phyloP scores from a whole-genome alignment of 2,113 vertebrate genomes.

The Neodontobutis hainanensis region DNA sequence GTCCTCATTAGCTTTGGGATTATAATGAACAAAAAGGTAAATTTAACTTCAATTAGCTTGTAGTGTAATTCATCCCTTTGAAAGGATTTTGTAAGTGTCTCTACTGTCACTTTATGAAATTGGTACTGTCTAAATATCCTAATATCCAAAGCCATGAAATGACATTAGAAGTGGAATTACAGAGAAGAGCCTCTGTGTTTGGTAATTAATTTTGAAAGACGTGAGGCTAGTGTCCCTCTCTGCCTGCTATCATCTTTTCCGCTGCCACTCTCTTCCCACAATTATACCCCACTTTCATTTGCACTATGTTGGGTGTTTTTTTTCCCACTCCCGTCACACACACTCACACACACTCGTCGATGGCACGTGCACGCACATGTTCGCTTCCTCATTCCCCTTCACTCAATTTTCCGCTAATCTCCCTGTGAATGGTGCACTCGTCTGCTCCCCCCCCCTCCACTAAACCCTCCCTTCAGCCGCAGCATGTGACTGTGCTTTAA shows the following conservation, averaged over 20 bases:
- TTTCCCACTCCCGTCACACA: constrained; percentile 11
- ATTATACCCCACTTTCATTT: constrained; percentile 54
- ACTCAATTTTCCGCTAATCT: constrained; percentile 64
- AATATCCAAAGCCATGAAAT: constrained; percentile 67
- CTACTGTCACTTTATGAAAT: constrained; percentile 58
- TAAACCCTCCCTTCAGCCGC: constrained; percentile 65
- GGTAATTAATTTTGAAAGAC: constrained; percentile 76
- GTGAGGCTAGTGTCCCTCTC: constrained; percentile 48
- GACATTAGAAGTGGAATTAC: constrained; percentile 71
- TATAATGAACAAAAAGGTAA: constrained; percentile 76
- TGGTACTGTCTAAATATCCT: constrained; percentile 54
- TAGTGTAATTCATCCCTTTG: constrained; percentile 59
- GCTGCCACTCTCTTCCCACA: constrained; percentile 56
- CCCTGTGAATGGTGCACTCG: constrained; percentile 68
- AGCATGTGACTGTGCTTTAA: constrained; percentile 76
- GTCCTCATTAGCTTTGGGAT: constrained; percentile 74
- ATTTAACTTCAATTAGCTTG: constrained; percentile 77
- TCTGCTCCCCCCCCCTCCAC: constrained; percentile 36
- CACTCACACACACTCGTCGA: constrained; percentile 9
- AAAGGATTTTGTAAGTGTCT: constrained; percentile 57
- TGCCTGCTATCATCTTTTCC: constrained; percentile 58
- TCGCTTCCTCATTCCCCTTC: constrained; percentile 19
- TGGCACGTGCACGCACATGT: constrained; percentile 31
- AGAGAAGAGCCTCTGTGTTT: constrained; percentile 53
- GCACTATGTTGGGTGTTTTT: constrained; percentile 23